Conservation (phyloP, 1,140 invertebrate genomes). For the Monomorium pharaonis region DNA sequence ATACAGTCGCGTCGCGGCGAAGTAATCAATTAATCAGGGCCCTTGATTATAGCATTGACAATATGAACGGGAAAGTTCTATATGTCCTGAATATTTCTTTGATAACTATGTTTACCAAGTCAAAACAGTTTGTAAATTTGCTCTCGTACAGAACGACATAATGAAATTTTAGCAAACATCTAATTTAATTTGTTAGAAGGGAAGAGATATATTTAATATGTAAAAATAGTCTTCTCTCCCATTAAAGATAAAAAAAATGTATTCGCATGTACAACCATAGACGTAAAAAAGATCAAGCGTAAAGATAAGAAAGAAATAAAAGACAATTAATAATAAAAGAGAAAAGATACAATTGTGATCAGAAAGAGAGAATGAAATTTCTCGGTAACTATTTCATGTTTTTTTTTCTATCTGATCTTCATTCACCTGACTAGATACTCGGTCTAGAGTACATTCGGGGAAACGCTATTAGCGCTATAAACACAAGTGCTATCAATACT, state of each 20-base stretch:
- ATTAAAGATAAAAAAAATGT: neutral
- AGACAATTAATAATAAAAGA: no score
- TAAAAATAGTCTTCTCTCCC: neutral
- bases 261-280: no score
- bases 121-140: neutral
- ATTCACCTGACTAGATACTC: no score
- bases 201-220: neutral
- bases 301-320: no score
- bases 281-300: no score
- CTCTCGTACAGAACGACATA: neutral
- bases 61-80: neutral
- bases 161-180: neutral
- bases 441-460: no score
- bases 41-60: slow-evolving; percentile 2
- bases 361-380: no score
- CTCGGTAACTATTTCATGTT: no score
- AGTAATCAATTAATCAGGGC: neutral
- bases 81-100: slow-evolving; percentile 13
- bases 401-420: no score
- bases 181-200: slow-evolving; percentile 10
- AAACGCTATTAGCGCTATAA: no score
- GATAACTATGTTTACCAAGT: neutral
- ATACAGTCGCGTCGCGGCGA: neutral
- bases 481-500: no score
- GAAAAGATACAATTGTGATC: no score